phyloP scores from a whole-genome alignment of 2,113 vertebrate species.

The Thalassarche chlororhynchos region DNA sequence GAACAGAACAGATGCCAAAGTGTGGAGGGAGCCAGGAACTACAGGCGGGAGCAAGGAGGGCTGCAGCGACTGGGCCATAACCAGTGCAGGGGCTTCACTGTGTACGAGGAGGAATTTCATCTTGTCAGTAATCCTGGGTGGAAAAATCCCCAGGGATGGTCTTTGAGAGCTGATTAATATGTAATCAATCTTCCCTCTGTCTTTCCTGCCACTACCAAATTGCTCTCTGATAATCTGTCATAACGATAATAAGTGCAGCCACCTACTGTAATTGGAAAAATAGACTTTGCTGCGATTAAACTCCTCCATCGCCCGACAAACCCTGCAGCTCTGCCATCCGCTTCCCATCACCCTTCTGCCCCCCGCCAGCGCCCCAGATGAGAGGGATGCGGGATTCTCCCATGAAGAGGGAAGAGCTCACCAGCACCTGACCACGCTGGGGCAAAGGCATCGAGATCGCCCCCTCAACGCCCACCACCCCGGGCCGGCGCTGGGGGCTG shows the following conservation, averaged over 20 bases:
- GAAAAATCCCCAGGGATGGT: background rate
- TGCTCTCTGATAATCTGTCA: constrained; percentile 35
- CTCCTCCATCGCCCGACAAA: background rate
- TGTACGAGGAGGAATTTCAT: background rate
- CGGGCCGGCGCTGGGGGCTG: background rate
- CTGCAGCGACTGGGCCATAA: rapidly evolving
- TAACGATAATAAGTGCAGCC: constrained; percentile 31
- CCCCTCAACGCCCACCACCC: background rate
- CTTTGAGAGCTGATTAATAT: background rate
- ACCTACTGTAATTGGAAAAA: constrained; percentile 53
- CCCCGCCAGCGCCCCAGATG: rapidly evolving
- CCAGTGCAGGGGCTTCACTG: background rate
- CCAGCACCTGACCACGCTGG: rapidly evolving
- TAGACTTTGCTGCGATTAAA: constrained; percentile 42
- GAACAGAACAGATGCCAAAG: background rate
- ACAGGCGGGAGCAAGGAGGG: background rate
- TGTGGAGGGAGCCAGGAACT: background rate
- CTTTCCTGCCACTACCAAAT: background rate
- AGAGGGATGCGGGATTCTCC: background rate
- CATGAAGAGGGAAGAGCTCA: rapidly evolving
- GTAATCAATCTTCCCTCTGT: background rate
- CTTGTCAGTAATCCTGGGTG: background rate
- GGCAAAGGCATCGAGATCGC: rapidly evolving
- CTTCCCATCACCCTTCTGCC: background rate
- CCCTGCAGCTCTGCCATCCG: background rate